Evolutionary conservation across 2,113 vertebrate species (phyloP), one percentile per base, ranked within the genome.

Genomic region (Stomatorhinus ivindoensis): DNA sequence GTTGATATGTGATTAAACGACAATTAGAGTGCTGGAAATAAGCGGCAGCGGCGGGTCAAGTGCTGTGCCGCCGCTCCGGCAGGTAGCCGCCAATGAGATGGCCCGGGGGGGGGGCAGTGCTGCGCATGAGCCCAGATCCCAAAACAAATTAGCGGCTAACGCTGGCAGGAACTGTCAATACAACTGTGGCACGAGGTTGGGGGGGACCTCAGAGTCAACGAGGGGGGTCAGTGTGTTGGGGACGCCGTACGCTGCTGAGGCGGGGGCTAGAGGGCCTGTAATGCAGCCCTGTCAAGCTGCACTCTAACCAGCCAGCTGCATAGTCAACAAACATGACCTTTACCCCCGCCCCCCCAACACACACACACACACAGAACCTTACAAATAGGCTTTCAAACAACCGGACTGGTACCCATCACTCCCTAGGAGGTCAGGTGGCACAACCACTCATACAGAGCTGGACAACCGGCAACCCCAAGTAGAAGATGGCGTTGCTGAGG

Each of bases 1-100:
- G 95, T 95, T 95, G 95, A 96, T 95, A 95, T 95, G 95, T 96
- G 95, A 96, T 96, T 96, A 96, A 96, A 95, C 92, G 95, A 96
- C 96, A 96, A 96, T 96, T 96, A 96, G 94, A 95, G 95, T 88
- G 92, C 93, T 94, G 95, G 94, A 95, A 95, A 94, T 94, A 93
- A 93, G 94, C 91, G 93, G 94, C 92, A 91, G 92, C 94, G 87
- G 92, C 89, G 91, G 95, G 96, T 96, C 95, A 95, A 95, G 95
- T 93, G 93, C 92, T 92, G 91, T 90, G 92, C 91, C 89, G 92
- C 91, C 87, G 92, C 92, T 94, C 93, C 94, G 94, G 95, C 95
- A 96, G 94, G 94, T 95, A 96, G 93, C 93, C 93, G 92, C 93
- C 92, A 95, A 93, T 93, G 92, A 94, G 94, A 92, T 90, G 94